Evolutionary conservation across 2,797 vertebrate species (phyloP).

Genomic region (Smutsia temminckii): DNA sequence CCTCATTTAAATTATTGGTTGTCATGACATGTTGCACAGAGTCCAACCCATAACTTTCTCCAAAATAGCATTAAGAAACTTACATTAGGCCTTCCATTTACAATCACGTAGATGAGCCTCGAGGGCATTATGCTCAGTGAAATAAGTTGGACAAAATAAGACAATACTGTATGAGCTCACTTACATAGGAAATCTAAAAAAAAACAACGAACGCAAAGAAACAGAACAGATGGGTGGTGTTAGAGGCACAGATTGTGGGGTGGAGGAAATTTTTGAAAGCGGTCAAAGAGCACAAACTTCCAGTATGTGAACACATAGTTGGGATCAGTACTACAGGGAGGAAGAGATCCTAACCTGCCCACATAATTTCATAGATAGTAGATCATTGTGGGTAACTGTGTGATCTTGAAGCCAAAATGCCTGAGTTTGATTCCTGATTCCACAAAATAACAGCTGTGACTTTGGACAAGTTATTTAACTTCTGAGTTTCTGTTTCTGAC

Average conservation of each 20-base stretch:
- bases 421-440: background rate
- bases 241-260: too few species aligned
- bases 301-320: background rate
- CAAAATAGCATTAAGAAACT: background rate
- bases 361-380: background rate
- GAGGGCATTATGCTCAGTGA: background rate
- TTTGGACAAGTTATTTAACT: background rate
- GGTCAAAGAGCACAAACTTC: background rate
- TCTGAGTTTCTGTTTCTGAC: background rate
- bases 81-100: background rate
- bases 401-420: background rate
- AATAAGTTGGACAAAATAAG: background rate
- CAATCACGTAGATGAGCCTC: background rate
- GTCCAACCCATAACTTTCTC: background rate
- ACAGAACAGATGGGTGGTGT: background rate
- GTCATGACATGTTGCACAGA: background rate
- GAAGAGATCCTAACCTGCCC: background rate
- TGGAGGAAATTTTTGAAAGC: background rate
- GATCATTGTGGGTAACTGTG: background rate
- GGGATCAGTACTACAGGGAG: background rate
- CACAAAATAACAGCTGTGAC: background rate
- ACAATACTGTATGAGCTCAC: background rate
- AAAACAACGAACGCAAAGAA: background rate
- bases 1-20: background rate
- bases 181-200: background rate